Evolutionary conservation across 2,888 invertebrate species (phyloP).

Genomic region (Sinopyrophorus schimmeli): DNA sequence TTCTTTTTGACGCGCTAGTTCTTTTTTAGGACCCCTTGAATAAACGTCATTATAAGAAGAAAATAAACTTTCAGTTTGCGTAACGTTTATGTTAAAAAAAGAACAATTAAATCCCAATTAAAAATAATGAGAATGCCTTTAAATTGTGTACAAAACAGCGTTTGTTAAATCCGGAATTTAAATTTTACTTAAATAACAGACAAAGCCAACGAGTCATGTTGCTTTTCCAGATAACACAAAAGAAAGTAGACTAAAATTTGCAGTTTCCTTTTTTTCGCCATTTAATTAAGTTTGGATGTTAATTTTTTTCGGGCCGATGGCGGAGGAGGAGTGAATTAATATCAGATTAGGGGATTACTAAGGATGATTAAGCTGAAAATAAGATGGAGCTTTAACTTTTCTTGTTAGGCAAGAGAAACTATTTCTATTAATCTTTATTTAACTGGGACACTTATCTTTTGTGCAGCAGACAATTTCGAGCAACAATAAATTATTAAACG

Average conservation of each 20-base stretch:
- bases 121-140: conserved; percentile 13
- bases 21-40: too few species aligned
- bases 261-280: too few species aligned
- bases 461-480: conserved; percentile 16
- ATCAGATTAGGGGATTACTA: not conserved
- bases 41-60: too few species aligned
- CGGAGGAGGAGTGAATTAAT: conserved; percentile 1
- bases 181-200: too few species aligned
- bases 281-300: too few species aligned
- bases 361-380: conserved; percentile 7
- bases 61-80: too few species aligned
- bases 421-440: conserved; percentile 23
- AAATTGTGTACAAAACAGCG: conserved; percentile 1
- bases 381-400: conserved; percentile 28
- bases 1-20: too few species aligned
- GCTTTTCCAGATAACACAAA: too few species aligned
- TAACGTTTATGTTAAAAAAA: conserved; percentile 4
- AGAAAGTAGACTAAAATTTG: too few species aligned
- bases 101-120: conserved; percentile 16
- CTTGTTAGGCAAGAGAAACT: conserved; percentile 12
- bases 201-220: too few species aligned
- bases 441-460: conserved; percentile 19
- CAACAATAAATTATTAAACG: conserved; percentile 15
- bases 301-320: too few species aligned
- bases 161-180: too few species aligned